Base-by-base conservation (phyloP, 2,888 invertebrate species). In the Eucriotettix oculatus region DNA sequence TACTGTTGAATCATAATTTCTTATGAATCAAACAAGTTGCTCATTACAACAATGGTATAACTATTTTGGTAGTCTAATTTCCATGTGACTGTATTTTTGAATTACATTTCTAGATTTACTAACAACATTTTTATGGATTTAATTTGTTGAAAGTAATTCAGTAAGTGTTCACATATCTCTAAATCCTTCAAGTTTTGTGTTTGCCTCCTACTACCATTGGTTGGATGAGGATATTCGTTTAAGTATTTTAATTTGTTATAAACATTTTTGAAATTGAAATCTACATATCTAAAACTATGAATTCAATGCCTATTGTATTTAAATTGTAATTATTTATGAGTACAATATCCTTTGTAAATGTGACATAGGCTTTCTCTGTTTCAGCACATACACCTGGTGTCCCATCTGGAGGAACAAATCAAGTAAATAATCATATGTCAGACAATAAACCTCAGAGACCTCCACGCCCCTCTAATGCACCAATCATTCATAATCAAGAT, bases 361-460 rank as follows among this genome's bases (percentile, higher is more conserved):
- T 48, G 48, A 48, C n/a, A 14, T n/a, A 48, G 48, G 48, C 14
- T n/a, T n/a, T 14, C 48, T n/a, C 9, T 16, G 16, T 61, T 58
- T 42, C 55, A 61, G 61, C 67, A 66, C 64, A 60, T 71, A 70
- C 73, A 73, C 73, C 70, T 48, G 17, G n/a, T 52, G 17, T 41
- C 7, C 40, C 48, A 48, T 29, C 62, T 61, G 42, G 16, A 12
- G 17, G 29, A 52, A 17, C 53, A 12, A 3, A 44, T n/a, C 40
- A 17, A 9, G 10, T 16, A 11, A 68, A 58, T 16, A 54, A 16
- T 59, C 40, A 40, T 44, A 57, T 12, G 29, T 68, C 67, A 52
- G 62, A 70, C n/a, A 69, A 64, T 61, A 69, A 66, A 60, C 72
- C 70, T 58, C 76, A 75, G 63, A 71, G 69, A 70, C 9, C 66